Percentiles rank a stretch among this genome's conserved stretches.
These are phyloP conservation scores for Physocephala rufipes DNA, from an alignment of 2,888 invertebrate species.

Conservation along the genomic window DNA sequence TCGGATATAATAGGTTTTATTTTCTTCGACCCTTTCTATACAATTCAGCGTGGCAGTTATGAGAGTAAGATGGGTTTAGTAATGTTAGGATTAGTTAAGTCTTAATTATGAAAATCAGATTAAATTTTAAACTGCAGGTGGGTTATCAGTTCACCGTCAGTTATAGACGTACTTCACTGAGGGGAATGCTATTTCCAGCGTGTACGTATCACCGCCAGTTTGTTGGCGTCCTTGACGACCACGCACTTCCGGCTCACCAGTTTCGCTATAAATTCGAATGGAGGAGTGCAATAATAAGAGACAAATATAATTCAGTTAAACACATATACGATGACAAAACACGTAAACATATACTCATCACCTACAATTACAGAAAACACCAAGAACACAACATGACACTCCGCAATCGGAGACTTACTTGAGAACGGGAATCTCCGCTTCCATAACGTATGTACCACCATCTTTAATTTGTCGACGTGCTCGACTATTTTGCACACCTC, in stretches of 20 bases:
- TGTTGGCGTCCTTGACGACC: slow-evolving; percentile 84
- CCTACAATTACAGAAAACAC: slow-evolving; percentile 10
- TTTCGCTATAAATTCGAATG: slow-evolving; percentile 55
- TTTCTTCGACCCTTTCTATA: not conserved
- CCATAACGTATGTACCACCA: slow-evolving; percentile 83
- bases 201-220: slow-evolving; percentile 83
- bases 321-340: too few species aligned
- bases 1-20: not conserved
- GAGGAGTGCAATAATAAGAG: slow-evolving; percentile 30
- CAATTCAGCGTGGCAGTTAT: not conserved
- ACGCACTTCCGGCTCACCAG: slow-evolving; percentile 52
- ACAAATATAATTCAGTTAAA: slow-evolving; percentile 38
- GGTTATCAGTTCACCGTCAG: not conserved
- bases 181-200: slow-evolving; percentile 90
- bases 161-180: slow-evolving; percentile 82
- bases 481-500: slow-evolving; percentile 68
- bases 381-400: slow-evolving; percentile 13
- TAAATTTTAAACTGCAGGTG: not conserved
- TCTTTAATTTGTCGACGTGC: slow-evolving; percentile 74
- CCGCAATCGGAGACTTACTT: slow-evolving; percentile 73
- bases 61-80: not conserved
- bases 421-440: slow-evolving; percentile 84
- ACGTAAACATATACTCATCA: slow-evolving; percentile 12
- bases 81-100: not conserved
- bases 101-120: not conserved